phyloP scores from a whole-genome alignment of 2,113 vertebrate genomes.

The Rousettus leschenaultii region DNA sequence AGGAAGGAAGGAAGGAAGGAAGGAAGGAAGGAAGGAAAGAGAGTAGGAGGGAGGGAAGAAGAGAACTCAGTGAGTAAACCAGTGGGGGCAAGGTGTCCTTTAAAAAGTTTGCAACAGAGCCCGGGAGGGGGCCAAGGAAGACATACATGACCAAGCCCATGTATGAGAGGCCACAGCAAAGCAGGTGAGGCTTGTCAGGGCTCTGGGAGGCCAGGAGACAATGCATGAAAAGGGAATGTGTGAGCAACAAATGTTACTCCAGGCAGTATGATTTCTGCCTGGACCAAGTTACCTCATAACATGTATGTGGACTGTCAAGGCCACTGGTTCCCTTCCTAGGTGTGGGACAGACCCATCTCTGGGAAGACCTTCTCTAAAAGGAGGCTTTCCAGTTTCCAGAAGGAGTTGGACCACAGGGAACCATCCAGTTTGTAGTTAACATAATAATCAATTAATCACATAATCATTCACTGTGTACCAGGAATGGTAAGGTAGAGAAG shows the following conservation, averaged over 20 bases:
- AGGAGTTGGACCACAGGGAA: background rate
- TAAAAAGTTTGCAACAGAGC: fast-evolving
- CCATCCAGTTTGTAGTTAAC: background rate
- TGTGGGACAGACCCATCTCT: background rate
- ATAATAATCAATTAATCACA: background rate
- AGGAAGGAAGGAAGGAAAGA: background rate
- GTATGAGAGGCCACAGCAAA: background rate
- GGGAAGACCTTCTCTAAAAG: background rate
- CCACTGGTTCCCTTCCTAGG: background rate
- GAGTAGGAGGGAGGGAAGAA: fast-evolving
- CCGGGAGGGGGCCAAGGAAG: background rate
- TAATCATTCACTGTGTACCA: background rate
- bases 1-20: background rate
- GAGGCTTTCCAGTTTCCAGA: background rate
- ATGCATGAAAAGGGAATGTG: fast-evolving
- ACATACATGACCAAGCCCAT: background rate
- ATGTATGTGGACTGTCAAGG: fast-evolving
- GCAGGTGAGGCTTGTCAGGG: fast-evolving
- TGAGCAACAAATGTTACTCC: background rate
- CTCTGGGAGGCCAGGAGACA: background rate
- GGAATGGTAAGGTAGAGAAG: background rate
- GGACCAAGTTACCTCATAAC: background rate
- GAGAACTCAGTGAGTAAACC: background rate
- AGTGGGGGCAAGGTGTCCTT: background rate
- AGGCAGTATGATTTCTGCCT: background rate